phyloP scores from a whole-genome alignment of 1,140 invertebrate species.

The Diploscapter pachys region DNA sequence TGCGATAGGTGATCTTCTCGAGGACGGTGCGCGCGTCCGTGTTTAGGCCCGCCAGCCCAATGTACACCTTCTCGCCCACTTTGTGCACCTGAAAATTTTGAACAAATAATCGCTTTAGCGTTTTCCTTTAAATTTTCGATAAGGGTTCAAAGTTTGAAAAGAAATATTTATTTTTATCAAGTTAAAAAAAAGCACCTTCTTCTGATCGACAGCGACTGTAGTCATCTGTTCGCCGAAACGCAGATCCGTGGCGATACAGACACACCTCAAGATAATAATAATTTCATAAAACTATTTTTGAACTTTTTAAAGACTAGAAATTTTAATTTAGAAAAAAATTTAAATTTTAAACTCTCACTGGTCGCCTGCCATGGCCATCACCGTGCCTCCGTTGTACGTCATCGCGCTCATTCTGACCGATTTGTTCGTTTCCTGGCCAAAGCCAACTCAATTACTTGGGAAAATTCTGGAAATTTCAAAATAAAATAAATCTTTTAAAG shows the following conservation, averaged over 20 bases:
- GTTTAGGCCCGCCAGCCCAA: constrained; percentile 87
- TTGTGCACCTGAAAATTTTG: constrained; percentile 47
- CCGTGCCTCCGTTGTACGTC: constrained; percentile 87
- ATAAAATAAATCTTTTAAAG: too few species aligned
- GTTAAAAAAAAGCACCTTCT: constrained; percentile 45
- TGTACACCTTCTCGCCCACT: constrained; percentile 68
- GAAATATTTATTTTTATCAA: constrained; percentile 4
- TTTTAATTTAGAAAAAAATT: neutral
- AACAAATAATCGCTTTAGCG: too few species aligned
- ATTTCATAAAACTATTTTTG: neutral
- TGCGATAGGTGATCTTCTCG: constrained; percentile 69
- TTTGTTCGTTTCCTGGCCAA: too few species aligned
- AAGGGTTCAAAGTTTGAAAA: constrained; percentile 3
- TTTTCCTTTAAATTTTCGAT: too few species aligned
- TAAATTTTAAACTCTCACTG: constrained; percentile 65
- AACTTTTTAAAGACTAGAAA: constrained; percentile 2
- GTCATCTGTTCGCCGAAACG: constrained; percentile 65
- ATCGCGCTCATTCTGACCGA: constrained; percentile 47
- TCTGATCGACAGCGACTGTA: constrained; percentile 54
- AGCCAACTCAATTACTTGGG: too few species aligned
- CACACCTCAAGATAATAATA: constrained; percentile 63
- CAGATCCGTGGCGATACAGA: constrained; percentile 91
- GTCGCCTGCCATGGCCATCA: constrained; percentile 97
- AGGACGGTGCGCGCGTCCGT: constrained; percentile 86
- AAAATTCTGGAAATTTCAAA: too few species aligned